These are phyloP conservation scores for Crypturellus tataupa DNA, from an alignment of 2,797 vertebrate genomes.

Conservation along the genomic window DNA sequence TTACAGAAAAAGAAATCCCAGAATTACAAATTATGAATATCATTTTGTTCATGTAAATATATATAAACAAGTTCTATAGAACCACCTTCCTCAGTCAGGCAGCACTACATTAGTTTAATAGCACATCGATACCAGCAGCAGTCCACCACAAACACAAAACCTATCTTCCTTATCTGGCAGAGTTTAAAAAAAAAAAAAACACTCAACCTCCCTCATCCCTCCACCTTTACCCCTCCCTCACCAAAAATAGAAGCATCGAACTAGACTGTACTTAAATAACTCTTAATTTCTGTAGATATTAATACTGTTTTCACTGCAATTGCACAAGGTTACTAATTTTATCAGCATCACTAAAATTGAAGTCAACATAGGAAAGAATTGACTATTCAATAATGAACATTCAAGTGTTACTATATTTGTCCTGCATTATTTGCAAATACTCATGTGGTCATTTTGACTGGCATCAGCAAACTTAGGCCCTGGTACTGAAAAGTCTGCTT, in stretches of 20 bases:
- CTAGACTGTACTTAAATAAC: neutral
- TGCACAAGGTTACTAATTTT: neutral
- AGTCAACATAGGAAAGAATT: neutral
- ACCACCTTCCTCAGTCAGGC: neutral
- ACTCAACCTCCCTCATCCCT: neutral
- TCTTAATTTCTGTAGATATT: neutral
- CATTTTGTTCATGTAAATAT: neutral
- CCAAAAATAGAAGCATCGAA: neutral
- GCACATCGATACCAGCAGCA: neutral
- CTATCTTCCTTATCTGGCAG: neutral
- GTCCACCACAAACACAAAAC: neutral
- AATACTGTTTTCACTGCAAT: neutral
- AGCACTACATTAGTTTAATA: accelerated
- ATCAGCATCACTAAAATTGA: neutral
- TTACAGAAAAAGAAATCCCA: neutral
- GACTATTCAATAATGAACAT: neutral
- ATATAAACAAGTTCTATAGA: neutral
- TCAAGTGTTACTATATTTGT: neutral
- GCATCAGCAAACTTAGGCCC: neutral
- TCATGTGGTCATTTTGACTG: neutral
- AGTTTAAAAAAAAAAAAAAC: neutral
- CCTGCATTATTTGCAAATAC: neutral
- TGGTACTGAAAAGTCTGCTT: neutral
- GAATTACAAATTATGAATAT: neutral
- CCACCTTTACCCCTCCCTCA: too few relatives aligned